These are phyloP conservation scores for Eupithecia exiguata DNA, from an alignment of 2,888 invertebrate genomes.

Conservation along the genomic window DNA sequence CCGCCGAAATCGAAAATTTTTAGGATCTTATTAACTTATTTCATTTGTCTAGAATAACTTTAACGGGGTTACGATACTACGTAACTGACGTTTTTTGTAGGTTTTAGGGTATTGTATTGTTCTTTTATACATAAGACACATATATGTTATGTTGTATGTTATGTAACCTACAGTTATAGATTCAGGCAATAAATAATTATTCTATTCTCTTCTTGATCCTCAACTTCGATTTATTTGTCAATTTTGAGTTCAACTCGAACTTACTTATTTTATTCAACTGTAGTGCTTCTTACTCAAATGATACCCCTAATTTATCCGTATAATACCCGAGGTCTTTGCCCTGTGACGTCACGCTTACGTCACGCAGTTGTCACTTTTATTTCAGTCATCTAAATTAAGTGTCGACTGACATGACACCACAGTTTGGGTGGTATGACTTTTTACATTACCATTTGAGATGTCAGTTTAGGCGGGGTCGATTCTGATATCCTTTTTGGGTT, in stretches of 20 bases:
- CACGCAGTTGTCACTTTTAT: conserved; percentile 71
- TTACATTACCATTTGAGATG: background rate
- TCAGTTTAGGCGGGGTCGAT: background rate
- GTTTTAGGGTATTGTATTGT: too few relatives aligned
- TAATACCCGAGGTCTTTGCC: conserved; percentile 58
- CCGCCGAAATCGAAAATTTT: too few relatives aligned
- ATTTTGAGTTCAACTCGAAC: background rate
- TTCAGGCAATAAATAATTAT: too few relatives aligned
- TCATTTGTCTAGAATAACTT: too few relatives aligned
- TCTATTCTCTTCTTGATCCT: too few relatives aligned
- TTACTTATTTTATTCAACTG: background rate
- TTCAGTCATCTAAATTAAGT: conserved; percentile 44
- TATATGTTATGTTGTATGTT: too few relatives aligned
- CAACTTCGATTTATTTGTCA: background rate
- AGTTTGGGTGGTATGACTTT: conserved; percentile 14
- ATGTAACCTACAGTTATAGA: too few relatives aligned
- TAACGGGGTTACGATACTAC: too few relatives aligned
- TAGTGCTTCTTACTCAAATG: background rate
- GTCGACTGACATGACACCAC: conserved; percentile 22
- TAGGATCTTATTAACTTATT: too few relatives aligned
- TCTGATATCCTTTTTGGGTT: background rate
- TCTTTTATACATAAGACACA: too few relatives aligned
- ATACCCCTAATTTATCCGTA: background rate
- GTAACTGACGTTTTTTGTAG: too few relatives aligned
- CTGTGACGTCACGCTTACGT: conserved; percentile 68